A percentile compares a stretch with the other conserved stretches of the same genome.
phyloP scores from a whole-genome alignment of 2,797 vertebrate species.

The Sphenopsis melanotis region DNA sequence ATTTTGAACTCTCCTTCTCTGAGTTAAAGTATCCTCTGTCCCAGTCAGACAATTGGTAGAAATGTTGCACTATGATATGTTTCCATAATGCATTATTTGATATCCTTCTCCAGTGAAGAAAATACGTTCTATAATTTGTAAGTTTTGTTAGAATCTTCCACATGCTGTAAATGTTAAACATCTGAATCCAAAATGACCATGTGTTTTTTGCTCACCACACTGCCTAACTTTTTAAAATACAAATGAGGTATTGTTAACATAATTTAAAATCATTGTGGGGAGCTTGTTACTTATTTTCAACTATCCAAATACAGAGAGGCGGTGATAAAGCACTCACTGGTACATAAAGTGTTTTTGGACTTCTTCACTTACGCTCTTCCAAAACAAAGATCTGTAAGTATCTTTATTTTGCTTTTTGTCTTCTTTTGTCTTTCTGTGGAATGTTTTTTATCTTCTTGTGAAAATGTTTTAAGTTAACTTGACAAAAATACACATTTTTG shows the following conservation, averaged over 20 bases:
- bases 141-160: neutral
- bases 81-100: neutral
- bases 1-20: neutral
- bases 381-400: constrained; percentile 88
- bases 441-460: neutral
- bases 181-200: neutral
- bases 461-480: neutral
- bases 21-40: neutral
- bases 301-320: constrained; percentile 81
- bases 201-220: neutral
- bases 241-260: neutral
- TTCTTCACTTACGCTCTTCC: constrained; percentile 84
- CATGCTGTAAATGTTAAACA: rapidly evolving
- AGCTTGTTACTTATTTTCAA: neutral
- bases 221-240: neutral
- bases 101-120: neutral
- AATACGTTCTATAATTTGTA: neutral
- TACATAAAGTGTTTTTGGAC: constrained; percentile 97
- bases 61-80: neutral
- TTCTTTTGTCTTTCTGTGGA: neutral
- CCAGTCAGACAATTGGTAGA: neutral
- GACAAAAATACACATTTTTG: neutral
- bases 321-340: constrained; percentile 94
- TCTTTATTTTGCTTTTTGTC: neutral
- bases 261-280: neutral